Evolutionary conservation across 2,888 invertebrate genomes (phyloP).

Genomic region (Drosophila barbarae): DNA sequence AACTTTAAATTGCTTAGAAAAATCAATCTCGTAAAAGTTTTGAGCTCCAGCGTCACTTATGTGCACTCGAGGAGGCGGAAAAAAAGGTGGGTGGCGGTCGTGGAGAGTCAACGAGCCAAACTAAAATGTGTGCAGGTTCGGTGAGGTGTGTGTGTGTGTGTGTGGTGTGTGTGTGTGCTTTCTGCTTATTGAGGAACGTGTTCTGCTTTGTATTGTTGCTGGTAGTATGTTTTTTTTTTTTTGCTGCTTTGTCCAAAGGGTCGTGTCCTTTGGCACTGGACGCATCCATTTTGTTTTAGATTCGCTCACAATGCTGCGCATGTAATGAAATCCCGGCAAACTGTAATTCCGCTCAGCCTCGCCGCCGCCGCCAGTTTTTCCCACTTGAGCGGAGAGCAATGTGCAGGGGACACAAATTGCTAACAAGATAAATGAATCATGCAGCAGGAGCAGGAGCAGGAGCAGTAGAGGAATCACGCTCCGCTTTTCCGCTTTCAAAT

Average conservation of each 20-base stretch:
- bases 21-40: constrained; percentile 74
- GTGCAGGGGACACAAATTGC: constrained; percentile 45
- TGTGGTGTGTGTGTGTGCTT: constrained; percentile 6
- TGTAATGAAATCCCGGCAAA: constrained; percentile 47
- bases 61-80: constrained; percentile 31
- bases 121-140: constrained; percentile 32
- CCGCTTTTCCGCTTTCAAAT: constrained; percentile 35
- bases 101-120: constrained; percentile 44
- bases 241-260: neutral
- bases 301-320: constrained; percentile 39
- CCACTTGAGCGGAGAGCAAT: constrained; percentile 17
- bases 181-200: constrained; percentile 47
- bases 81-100: constrained; percentile 6
- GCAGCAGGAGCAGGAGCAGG: constrained; percentile 41
- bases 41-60: constrained; percentile 57
- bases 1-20: constrained; percentile 75
- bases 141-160: constrained; percentile 4
- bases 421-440: constrained; percentile 40
- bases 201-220: constrained; percentile 20
- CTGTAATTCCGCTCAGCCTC: constrained; percentile 40
- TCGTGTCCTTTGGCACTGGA: constrained; percentile 33
- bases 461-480: constrained; percentile 39
- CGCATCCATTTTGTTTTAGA: constrained; percentile 50
- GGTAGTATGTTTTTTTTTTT: neutral
- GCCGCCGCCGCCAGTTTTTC: constrained; percentile 9